phyloP scores from a whole-genome alignment of 1,140 invertebrate genomes.

The Drosophila teissieri region DNA sequence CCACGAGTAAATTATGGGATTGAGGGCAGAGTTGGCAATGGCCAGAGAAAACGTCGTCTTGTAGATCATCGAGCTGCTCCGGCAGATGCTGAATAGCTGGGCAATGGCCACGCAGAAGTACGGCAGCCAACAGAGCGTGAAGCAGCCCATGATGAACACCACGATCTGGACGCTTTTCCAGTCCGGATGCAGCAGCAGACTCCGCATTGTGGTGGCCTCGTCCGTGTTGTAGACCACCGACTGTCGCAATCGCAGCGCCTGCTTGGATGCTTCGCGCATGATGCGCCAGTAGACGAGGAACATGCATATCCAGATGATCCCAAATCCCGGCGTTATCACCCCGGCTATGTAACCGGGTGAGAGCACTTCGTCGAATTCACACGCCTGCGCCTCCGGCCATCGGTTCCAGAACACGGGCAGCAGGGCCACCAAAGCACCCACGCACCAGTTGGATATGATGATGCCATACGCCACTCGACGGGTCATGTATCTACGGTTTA shows the following conservation, averaged over 20 bases:
- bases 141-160: slow-evolving; percentile 89
- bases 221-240: slow-evolving; percentile 68
- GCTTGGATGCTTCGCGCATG: slow-evolving; percentile 89
- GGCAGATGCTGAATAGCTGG: slow-evolving; percentile 86
- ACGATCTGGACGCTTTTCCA: slow-evolving; percentile 91
- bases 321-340: slow-evolving; percentile 89
- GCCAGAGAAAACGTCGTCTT: slow-evolving; percentile 89
- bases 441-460: slow-evolving; percentile 87
- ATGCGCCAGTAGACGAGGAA: slow-evolving; percentile 90
- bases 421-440: slow-evolving; percentile 87
- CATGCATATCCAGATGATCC: slow-evolving; percentile 89
- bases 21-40: slow-evolving; percentile 90
- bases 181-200: slow-evolving; percentile 86
- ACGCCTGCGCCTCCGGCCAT: slow-evolving; percentile 86
- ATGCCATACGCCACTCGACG: slow-evolving; percentile 87
- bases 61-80: slow-evolving; percentile 87
- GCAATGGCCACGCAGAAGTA: slow-evolving; percentile 89
- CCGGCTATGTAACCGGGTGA: slow-evolving; percentile 87
- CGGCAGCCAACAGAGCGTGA: slow-evolving; percentile 91
- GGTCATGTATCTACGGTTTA: slow-evolving; percentile 85
- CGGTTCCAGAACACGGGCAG: slow-evolving; percentile 90
- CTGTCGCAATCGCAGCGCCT: slow-evolving; percentile 87
- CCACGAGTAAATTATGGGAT: slow-evolving; percentile 93
- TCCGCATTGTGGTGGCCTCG: slow-evolving; percentile 82
- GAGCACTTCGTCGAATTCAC: slow-evolving; percentile 85